Percentiles rank a stretch among this genome's conserved stretches.
Conservation (phyloP, 2,113 vertebrate species). For the Toxostoma redivivum region DNA sequence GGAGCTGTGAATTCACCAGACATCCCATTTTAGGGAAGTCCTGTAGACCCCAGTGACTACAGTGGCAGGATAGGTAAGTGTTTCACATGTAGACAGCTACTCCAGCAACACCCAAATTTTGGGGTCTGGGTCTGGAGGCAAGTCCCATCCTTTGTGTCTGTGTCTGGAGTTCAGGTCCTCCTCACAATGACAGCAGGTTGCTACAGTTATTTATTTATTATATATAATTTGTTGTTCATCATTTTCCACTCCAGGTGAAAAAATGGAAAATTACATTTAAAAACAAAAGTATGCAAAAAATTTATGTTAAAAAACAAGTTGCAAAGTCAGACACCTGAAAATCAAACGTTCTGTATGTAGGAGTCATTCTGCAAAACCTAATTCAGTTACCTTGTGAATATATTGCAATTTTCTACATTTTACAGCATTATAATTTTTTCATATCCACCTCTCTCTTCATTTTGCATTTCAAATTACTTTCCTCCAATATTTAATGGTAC, state of each 20-base stretch:
- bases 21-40: background rate
- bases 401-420: background rate
- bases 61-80: background rate
- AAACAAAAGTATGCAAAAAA: background rate
- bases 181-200: background rate
- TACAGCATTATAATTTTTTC: background rate
- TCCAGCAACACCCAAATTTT: background rate
- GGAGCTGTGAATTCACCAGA: background rate
- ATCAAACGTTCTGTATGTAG: background rate
- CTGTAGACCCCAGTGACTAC: background rate
- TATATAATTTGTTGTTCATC: background rate
- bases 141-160: background rate
- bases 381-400: background rate
- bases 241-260: background rate
- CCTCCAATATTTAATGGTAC: background rate
- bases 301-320: background rate
- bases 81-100: accelerated
- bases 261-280: background rate
- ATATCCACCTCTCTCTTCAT: background rate
- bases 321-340: background rate
- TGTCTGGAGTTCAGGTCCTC: background rate
- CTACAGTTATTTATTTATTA: no score
- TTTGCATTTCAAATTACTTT: background rate
- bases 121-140: background rate
- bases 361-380: background rate